These are phyloP conservation scores for Gasterosteus nipponicus DNA, from an alignment of 2,113 vertebrate genomes.

Conservation along the genomic window DNA sequence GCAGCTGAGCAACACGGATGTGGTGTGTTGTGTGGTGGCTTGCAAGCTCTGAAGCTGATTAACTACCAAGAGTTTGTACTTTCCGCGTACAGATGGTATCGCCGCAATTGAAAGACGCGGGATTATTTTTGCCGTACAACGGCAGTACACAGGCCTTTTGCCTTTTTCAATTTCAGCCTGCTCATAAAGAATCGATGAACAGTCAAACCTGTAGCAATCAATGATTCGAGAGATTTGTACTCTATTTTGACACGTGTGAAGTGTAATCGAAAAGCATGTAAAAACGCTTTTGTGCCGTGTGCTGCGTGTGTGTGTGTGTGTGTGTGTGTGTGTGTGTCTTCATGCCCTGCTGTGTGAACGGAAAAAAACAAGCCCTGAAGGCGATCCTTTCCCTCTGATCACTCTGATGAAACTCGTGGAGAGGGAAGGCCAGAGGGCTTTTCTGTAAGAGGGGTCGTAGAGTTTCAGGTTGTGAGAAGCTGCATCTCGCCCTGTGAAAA, in stretches of 20 bases:
- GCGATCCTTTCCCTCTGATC: constrained; percentile 76
- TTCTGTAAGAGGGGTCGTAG: constrained; percentile 69
- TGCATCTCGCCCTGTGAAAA: constrained; percentile 64
- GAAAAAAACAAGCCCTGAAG: constrained; percentile 70
- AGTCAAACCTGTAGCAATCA: constrained; percentile 70
- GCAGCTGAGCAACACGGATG: constrained; percentile 77
- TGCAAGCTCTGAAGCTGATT: constrained; percentile 64
- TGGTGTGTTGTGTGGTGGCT: constrained; percentile 76
- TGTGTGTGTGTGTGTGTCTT: constrained; percentile 40
- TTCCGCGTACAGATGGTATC: constrained; percentile 51
- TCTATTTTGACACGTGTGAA: constrained; percentile 67
- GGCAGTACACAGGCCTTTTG: constrained; percentile 11
- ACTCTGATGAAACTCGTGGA: constrained; percentile 76
- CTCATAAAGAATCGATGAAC: constrained; percentile 74
- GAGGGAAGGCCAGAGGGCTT: constrained; percentile 77
- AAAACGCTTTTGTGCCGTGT: constrained; percentile 49
- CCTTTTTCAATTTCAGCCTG: constrained; percentile 56
- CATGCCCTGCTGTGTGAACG: constrained; percentile 65
- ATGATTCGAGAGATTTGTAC: constrained; percentile 71
- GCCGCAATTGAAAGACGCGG: constrained; percentile 47
- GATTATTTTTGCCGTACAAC: constrained; percentile 35
- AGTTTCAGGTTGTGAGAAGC: constrained; percentile 65
- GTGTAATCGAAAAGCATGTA: constrained; percentile 65
- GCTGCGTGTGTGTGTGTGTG: constrained; percentile 42
- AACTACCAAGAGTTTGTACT: constrained; percentile 62